Base-by-base conservation (phyloP, 1,140 invertebrate species). In the Phymastichus coffea region DNA sequence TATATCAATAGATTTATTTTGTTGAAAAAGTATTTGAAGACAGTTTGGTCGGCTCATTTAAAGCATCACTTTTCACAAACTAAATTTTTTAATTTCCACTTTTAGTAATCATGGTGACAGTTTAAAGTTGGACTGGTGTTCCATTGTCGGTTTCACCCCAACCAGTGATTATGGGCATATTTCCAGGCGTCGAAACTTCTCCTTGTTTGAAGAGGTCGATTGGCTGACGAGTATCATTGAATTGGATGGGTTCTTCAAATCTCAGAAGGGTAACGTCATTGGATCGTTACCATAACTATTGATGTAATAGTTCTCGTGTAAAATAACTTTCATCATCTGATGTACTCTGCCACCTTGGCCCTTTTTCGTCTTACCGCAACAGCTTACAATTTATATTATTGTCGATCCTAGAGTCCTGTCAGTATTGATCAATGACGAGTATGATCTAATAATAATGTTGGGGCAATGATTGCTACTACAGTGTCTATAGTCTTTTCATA, bases 191-290 rank as follows among this genome's bases (percentile, higher is more conserved):
- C 0, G 52, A 10, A 23, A 66, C 53, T 46, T 73, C 69, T 20
- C 37, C 9, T 3, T 25, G 26, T 0, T 64, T 49, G 44, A 67
- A 73, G 0, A 73, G 38, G 9, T 30, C 7, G 37, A 71, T 49
- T 4, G 70, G 43, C 1, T 63, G 37, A 15, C 63, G 61, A 1
- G 64, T 68, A 12, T 64, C 44, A 19, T 71, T 64, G 35, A 75
- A 66, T 14, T 62, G 37, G 4, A 78, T 63, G 0, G 66, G 60
- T n/a, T 66, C 52, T 6, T 70, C 56, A 9, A 83, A 56, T 40
- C 72, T 44, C 57, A 82, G 22, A 73, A 88, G 59, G 0, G 83
- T n/a, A n/a, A n/a, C 81, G 54, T 89, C 87, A 57, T 85, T 81
- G 46, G 82, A 73, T 8, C 81, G 79, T 2, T 81, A 1, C 40